Conservation (phyloP, 2,888 invertebrate species). For the Melolontha melolontha region DNA sequence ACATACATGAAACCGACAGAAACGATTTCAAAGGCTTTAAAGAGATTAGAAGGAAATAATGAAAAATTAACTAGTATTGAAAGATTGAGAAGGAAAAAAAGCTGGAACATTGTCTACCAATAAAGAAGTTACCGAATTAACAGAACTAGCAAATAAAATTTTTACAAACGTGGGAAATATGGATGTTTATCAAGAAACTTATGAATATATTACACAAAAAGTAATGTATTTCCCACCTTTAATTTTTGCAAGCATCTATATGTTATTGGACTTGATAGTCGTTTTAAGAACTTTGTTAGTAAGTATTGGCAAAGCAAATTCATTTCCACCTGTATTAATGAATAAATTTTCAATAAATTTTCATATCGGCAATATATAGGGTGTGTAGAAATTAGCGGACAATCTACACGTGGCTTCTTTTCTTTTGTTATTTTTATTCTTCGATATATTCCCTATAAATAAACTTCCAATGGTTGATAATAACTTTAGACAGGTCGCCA, state of each 20-base stretch:
- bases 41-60: slow-evolving; percentile 77
- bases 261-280: no score
- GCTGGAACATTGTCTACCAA: slow-evolving; percentile 76
- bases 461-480: no score
- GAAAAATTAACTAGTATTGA: slow-evolving; percentile 85
- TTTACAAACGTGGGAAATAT: slow-evolving; percentile 89
- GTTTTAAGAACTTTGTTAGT: no score
- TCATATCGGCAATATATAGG: no score
- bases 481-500: no score
- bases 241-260: slow-evolving; percentile 17
- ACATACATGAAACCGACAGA: slow-evolving; percentile 83
- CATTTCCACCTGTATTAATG: no score
- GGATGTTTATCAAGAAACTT: slow-evolving; percentile 95
- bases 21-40: slow-evolving; percentile 84
- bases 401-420: no score
- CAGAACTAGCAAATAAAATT: slow-evolving; percentile 89
- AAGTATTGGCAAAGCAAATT: no score
- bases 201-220: slow-evolving; percentile 76
- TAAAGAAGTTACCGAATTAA: slow-evolving; percentile 80
- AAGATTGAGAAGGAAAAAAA: slow-evolving; percentile 86
- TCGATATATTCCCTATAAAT: no score
- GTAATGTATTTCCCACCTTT: slow-evolving; percentile 57
- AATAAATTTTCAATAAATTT: no score
- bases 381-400: no score
- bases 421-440: no score